Evolutionary conservation across 2,113 vertebrate genomes (phyloP), one percentile per base, ranked within the genome.

Genomic region (Seriola rivoliana): DNA sequence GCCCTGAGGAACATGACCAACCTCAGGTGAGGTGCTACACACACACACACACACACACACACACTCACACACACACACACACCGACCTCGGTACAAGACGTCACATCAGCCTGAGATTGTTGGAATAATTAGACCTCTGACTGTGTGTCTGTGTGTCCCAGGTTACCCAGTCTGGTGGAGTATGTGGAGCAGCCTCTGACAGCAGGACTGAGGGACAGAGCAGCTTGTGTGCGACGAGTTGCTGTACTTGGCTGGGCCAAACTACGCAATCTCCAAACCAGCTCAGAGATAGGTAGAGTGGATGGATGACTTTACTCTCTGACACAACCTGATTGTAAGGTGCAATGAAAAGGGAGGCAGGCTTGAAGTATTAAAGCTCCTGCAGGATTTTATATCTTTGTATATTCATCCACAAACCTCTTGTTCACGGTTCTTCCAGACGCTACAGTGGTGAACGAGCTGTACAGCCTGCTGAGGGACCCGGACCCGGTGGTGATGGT

Each of bases 161-260:
- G 98, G 93, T 94, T 99, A 94, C 96, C 98, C 29, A 96, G 97
- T 6, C 94, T 99, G 38, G 95, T 96, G 63, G 97, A 99, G 80
- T 99, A 99, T 72, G 95, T 98, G 86, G 96, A 97, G 86, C 97
- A 98, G 91, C 98, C 98, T 3, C 84, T 99, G 32, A 92, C 96
- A 32, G 95, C 59, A 7, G 98, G 97, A 23, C 94, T 99, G 64
- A 94, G 95, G 84, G 98, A 99, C 91, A 96, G 96, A 85, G 97
- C 98, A 0, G 97, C 97, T 5, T 99, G 97, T 62, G 98, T 99
- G 36, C 95, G 98, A 8, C 95, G 98, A 58, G 97, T 95, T 7
- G 98, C 98, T 0, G 97, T 99, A 44, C 96, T 99, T 1, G 98
- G 98, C 81, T 99, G 97, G 81, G 97, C 98, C 74, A 98, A 97